These are phyloP conservation scores for Brachyhypopomus occidentalis DNA, from an alignment of 2,113 vertebrate species.

Conservation along the genomic window DNA sequence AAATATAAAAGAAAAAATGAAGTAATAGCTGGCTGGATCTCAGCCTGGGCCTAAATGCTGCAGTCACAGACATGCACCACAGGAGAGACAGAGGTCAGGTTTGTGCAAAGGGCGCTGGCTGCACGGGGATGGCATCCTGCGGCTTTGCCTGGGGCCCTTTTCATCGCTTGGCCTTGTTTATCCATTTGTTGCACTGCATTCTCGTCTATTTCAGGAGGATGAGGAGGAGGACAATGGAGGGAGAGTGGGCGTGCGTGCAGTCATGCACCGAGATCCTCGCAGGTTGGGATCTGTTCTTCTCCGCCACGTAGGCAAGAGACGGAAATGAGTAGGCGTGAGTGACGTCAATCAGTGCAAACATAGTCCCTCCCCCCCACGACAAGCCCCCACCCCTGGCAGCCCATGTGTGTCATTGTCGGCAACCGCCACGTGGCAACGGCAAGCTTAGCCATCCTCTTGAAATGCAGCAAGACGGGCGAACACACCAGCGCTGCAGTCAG, in stretches of 20 bases:
- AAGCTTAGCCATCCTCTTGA: conserved; percentile 7
- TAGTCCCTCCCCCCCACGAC: conserved; percentile 11
- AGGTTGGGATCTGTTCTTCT: conserved; percentile 71
- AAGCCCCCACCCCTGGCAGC: conserved; percentile 10
- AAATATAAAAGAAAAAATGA: not conserved
- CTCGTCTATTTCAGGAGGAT: conserved; percentile 23
- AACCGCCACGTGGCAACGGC: conserved; percentile 27
- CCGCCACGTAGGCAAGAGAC: conserved; percentile 67
- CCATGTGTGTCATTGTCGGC: conserved; percentile 40
- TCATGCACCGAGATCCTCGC: conserved; percentile 46
- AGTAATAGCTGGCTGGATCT: not conserved
- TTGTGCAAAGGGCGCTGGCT: not conserved
- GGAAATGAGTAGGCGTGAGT: conserved; percentile 74
- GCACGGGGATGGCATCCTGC: too few species aligned
- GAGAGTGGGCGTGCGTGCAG: not conserved
- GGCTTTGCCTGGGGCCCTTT: not conserved
- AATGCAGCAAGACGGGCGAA: conserved; percentile 7
- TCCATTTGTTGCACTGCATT: conserved; percentile 9
- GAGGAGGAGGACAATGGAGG: not conserved
- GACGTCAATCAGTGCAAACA: conserved; percentile 73
- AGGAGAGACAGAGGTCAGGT: not conserved
- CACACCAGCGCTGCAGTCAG: not conserved
- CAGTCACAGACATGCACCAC: not conserved
- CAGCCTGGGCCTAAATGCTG: not conserved
- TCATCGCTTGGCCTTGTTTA: not conserved